These are phyloP conservation scores for Parascotia fuliginaria DNA, from an alignment of 2,888 invertebrate genomes.

Conservation along the genomic window DNA sequence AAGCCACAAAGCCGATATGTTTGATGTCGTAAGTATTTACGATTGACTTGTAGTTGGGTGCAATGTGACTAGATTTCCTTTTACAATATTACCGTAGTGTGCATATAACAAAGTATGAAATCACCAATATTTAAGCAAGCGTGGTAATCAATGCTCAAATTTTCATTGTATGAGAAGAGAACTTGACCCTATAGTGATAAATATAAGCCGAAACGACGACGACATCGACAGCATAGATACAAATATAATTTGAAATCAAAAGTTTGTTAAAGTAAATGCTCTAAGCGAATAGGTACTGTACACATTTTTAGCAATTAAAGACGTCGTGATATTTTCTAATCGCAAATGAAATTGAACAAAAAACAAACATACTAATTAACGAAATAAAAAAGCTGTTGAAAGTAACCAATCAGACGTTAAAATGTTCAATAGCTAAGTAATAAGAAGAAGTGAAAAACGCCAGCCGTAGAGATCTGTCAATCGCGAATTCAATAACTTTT, in stretches of 20 bases:
- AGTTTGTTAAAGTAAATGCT: too few species aligned
- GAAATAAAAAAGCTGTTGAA: not conserved
- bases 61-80: not conserved
- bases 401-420: not conserved
- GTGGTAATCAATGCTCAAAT: too few species aligned
- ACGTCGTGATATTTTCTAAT: too few species aligned
- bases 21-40: slow-evolving; percentile 16
- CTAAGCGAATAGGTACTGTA: too few species aligned
- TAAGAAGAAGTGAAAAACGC: not conserved
- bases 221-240: too few species aligned
- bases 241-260: too few species aligned
- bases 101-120: too few species aligned
- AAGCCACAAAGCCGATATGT: slow-evolving; percentile 9
- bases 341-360: not conserved
- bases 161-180: too few species aligned
- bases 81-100: not conserved
- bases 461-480: slow-evolving; percentile 9
- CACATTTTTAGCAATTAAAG: too few species aligned
- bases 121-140: too few species aligned
- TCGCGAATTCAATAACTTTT: slow-evolving; percentile 5
- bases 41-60: not conserved
- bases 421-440: not conserved
- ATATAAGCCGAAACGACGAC: too few species aligned
- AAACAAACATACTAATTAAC: not conserved
- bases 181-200: too few species aligned